Percentiles rank a stretch among this genome's conserved stretches.
These are phyloP conservation scores for Desoria tigrina DNA, from an alignment of 2,888 invertebrate species.

Conservation along the genomic window DNA sequence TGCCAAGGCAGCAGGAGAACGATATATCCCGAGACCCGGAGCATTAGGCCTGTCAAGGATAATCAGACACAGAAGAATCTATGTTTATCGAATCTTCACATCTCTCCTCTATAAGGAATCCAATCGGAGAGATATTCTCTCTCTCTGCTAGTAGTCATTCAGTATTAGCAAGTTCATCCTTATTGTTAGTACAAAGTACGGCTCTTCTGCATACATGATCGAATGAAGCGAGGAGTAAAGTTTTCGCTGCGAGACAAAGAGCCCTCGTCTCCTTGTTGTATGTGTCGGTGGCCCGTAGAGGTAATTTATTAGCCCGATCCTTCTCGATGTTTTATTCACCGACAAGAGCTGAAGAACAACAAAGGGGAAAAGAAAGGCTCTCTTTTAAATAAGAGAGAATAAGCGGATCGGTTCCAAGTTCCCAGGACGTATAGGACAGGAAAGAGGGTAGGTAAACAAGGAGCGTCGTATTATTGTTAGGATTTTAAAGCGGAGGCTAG, in stretches of 20 bases:
- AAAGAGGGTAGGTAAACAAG: too few relatives aligned
- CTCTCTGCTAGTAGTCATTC: neutral
- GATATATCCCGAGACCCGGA: neutral
- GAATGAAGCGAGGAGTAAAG: neutral
- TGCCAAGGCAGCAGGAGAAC: constrained; percentile 2
- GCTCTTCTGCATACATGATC: constrained; percentile 3
- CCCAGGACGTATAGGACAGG: too few relatives aligned
- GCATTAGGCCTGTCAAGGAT: neutral
- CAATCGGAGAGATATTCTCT: neutral
- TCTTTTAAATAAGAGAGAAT: constrained; percentile 4
- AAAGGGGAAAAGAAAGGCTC: neutral
- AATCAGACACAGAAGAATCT: constrained; percentile 7
- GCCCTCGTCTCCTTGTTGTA: neutral
- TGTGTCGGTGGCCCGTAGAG: neutral
- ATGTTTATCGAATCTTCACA: constrained; percentile 6
- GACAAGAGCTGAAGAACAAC: neutral
- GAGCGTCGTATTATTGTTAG: too few relatives aligned
- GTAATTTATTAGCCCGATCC: constrained; percentile 11
- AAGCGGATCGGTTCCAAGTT: neutral
- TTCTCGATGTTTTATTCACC: constrained; percentile 7
- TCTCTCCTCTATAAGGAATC: neutral
- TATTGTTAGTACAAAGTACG: neutral
- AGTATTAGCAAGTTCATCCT: too few relatives aligned
- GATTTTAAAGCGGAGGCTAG: too few relatives aligned
- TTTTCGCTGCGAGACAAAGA: neutral